Conservation (phyloP, 1,140 invertebrate species). For the Drosophila pseudoananassae region DNA sequence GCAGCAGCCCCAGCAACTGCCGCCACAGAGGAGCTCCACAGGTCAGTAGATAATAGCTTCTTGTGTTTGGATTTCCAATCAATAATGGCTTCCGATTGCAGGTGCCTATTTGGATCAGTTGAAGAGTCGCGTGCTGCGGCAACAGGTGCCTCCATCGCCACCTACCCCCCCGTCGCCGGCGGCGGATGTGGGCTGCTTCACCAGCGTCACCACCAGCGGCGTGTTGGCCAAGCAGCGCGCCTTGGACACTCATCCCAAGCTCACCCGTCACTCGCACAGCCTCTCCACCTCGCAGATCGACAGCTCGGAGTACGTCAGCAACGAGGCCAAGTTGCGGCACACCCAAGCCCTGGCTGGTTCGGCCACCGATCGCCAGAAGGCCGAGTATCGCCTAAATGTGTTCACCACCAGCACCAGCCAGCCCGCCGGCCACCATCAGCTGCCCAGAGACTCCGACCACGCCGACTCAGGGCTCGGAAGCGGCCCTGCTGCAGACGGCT, state of each 20-base stretch:
- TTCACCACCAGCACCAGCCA: slow-evolving; percentile 70
- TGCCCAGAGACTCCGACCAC: slow-evolving; percentile 76
- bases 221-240: slow-evolving; percentile 85
- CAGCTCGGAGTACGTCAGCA: slow-evolving; percentile 86
- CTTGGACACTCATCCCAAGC: slow-evolving; percentile 72
- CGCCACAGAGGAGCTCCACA: slow-evolving; percentile 61
- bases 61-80: background rate
- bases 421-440: slow-evolving; percentile 47
- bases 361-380: slow-evolving; percentile 81
- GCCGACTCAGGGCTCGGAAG: slow-evolving; percentile 66
- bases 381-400: slow-evolving; percentile 80
- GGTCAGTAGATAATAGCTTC: slow-evolving; percentile 7
- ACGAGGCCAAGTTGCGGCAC: slow-evolving; percentile 72
- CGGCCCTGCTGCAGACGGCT: slow-evolving; percentile 71
- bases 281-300: slow-evolving; percentile 87
- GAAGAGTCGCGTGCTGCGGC: slow-evolving; percentile 85
- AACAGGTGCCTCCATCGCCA: slow-evolving; percentile 49
- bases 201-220: slow-evolving; percentile 87
- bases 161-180: slow-evolving; percentile 57
- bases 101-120: slow-evolving; percentile 86
- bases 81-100: slow-evolving; percentile 24
- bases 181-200: slow-evolving; percentile 85
- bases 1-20: slow-evolving; percentile 20
- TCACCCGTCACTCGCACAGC: slow-evolving; percentile 84
- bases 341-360: slow-evolving; percentile 61